Evolutionary conservation across 2,888 invertebrate species (phyloP).

Genomic region (Trachelus troglodyta): DNA sequence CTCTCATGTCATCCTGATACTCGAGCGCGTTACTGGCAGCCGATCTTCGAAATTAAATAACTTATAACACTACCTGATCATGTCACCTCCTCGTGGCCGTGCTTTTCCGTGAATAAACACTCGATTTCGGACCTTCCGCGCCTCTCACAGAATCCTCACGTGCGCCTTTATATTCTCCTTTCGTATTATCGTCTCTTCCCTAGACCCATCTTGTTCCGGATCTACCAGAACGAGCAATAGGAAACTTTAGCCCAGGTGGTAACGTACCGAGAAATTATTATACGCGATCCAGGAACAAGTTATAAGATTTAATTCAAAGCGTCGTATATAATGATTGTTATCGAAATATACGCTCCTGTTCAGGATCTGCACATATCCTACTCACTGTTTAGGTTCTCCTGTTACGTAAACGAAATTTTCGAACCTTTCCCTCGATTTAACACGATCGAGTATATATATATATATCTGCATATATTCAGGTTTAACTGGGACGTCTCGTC

Average conservation of each 20-base stretch:
- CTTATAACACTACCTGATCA: conserved; percentile 6
- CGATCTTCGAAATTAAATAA: conserved; percentile 20
- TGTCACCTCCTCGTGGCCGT: conserved; percentile 8
- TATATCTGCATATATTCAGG: neutral
- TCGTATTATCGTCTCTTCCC: neutral
- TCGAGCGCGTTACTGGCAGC: conserved; percentile 22
- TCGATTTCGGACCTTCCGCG: conserved; percentile 1
- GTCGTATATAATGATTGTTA: neutral
- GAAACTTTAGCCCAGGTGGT: neutral
- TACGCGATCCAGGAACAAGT: neutral
- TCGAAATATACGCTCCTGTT: neutral
- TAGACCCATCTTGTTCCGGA: neutral
- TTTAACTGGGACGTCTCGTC: neutral
- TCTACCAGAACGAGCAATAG: neutral
- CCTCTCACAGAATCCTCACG: neutral
- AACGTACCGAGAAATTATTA: neutral
- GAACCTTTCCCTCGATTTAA: conserved; percentile 16
- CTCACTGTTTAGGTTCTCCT: neutral
- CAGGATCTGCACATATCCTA: neutral
- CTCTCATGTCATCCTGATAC: conserved; percentile 11
- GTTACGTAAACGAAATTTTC: conserved; percentile 5
- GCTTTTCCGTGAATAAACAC: neutral
- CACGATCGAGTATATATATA: neutral
- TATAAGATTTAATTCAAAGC: too few species aligned
- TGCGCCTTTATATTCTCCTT: neutral